A percentile compares a stretch with the other conserved stretches of the same genome.
Evolutionary conservation across 2,113 vertebrate species (phyloP).

Genomic region (Phrynocephalus versicolor): DNA sequence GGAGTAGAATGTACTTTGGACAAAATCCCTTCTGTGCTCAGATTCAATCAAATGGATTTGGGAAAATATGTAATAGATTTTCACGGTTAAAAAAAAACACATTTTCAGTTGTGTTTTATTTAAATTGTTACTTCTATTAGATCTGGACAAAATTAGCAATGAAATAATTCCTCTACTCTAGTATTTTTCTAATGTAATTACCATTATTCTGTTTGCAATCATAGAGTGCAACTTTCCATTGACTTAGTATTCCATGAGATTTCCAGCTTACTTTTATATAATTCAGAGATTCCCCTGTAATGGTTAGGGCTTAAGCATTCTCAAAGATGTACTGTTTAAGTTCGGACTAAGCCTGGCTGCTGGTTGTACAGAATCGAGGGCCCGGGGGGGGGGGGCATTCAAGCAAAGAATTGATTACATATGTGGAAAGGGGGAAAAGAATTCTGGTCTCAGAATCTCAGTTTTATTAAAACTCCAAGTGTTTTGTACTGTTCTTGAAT

Average conservation of each 20-base stretch:
- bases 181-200: background rate
- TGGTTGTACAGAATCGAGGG: too few relatives aligned
- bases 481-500: background rate
- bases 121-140: background rate
- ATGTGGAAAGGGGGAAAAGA: too few relatives aligned
- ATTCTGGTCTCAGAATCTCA: background rate
- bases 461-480: background rate
- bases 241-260: too few relatives aligned
- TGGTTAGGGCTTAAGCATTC: too few relatives aligned
- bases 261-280: too few relatives aligned
- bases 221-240: too few relatives aligned
- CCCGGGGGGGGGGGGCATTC: too few relatives aligned
- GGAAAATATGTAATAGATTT: background rate
- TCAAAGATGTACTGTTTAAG: too few relatives aligned
- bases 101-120: background rate
- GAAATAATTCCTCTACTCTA: background rate
- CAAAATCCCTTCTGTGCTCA: background rate
- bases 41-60: background rate
- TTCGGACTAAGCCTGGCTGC: too few relatives aligned
- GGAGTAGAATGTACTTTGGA: background rate
- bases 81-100: background rate
- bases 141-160: background rate
- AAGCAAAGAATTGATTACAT: too few relatives aligned
- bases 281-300: too few relatives aligned
- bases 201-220: too few relatives aligned